These are phyloP conservation scores for Uropetala carovei DNA, from an alignment of 2,888 invertebrate genomes.

Conservation along the genomic window DNA sequence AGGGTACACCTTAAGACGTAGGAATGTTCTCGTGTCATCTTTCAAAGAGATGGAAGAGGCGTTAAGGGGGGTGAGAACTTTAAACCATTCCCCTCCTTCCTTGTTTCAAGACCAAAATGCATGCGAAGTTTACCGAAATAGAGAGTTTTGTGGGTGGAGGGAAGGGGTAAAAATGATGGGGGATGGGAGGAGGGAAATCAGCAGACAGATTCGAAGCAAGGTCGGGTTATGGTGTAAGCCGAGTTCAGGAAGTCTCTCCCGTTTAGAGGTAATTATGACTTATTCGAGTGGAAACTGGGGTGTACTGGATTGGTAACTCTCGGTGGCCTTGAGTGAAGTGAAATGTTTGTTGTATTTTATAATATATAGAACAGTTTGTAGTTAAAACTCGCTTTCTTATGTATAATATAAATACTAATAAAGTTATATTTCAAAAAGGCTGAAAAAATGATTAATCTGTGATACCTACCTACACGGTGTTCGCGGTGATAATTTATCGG, in stretches of 20 bases:
- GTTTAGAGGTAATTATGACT: not conserved
- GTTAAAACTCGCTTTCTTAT: not conserved
- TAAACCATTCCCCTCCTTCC: not conserved
- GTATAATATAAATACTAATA: not conserved
- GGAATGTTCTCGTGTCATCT: not conserved
- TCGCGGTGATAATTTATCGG: too few relatives aligned
- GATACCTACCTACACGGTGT: too few relatives aligned
- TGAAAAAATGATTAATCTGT: too few relatives aligned
- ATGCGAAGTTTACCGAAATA: not conserved
- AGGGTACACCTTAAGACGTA: slow-evolving; percentile 1
- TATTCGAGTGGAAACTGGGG: not conserved
- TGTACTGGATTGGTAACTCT: not conserved
- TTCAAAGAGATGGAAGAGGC: not conserved
- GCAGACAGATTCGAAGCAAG: not conserved
- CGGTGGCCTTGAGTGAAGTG: not conserved
- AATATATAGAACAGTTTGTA: not conserved
- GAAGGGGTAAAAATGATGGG: not conserved
- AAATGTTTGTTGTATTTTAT: not conserved
- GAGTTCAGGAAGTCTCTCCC: not conserved
- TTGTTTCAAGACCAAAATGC: not conserved
- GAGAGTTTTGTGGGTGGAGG: not conserved
- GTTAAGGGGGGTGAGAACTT: not conserved
- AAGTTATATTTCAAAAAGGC: too few relatives aligned
- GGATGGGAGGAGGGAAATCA: not conserved
- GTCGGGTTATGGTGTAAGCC: not conserved